Conservation (phyloP, 1,140 invertebrate genomes). For the Brachionus rotundiformis region DNA sequence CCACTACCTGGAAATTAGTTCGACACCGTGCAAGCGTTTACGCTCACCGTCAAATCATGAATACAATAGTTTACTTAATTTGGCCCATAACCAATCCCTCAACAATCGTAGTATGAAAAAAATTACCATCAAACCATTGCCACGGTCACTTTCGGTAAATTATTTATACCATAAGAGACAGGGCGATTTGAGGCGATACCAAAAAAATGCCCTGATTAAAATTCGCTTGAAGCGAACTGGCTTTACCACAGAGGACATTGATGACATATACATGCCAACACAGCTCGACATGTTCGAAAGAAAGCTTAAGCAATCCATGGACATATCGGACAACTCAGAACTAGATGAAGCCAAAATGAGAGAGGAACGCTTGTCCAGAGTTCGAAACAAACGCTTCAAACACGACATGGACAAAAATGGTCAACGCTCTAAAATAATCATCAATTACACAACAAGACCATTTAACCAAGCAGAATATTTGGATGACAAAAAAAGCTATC, state of each 20-base stretch:
- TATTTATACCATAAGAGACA: constrained; percentile 43
- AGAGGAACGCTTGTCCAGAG: neutral
- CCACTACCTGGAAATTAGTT: constrained; percentile 9
- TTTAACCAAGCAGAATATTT: neutral
- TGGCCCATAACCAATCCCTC: neutral
- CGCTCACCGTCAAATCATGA: neutral
- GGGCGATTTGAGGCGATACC: constrained; percentile 35
- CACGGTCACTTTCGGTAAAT: constrained; percentile 41
- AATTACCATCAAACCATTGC: neutral
- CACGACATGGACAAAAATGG: neutral
- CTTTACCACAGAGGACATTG: constrained; percentile 47
- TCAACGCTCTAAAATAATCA: neutral
- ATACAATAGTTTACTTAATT: neutral
- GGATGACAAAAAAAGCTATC: constrained; percentile 40
- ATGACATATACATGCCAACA: constrained; percentile 45
- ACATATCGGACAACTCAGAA: constrained; percentile 26
- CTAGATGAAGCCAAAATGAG: constrained; percentile 35
- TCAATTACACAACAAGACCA: neutral
- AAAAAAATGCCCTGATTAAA: constrained; percentile 32
- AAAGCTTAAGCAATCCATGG: constrained; percentile 22
- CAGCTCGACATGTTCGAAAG: constrained; percentile 30
- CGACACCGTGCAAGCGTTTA: constrained; percentile 11
- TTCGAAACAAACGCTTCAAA: neutral
- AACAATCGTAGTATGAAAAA: neutral
- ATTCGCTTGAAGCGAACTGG: neutral